Conservation (phyloP, 1,140 invertebrate genomes). For the Drosophila punjabiensis region DNA sequence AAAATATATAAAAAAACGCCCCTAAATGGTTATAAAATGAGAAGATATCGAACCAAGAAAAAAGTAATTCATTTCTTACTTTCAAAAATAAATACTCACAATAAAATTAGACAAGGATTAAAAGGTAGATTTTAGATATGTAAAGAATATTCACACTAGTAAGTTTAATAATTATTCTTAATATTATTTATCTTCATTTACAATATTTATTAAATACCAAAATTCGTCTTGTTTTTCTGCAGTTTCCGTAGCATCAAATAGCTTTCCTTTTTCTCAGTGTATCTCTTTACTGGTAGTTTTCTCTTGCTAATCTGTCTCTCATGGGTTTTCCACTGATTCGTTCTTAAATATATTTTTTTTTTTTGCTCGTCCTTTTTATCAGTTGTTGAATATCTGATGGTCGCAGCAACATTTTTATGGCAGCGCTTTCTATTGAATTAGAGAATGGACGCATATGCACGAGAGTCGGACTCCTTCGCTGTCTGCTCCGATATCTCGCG, state of each 20-base stretch:
- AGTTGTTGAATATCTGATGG: conserved; percentile 74
- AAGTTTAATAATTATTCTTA: too few relatives aligned
- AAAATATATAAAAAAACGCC: background rate
- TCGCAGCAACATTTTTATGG: conserved; percentile 78
- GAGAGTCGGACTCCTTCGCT: conserved; percentile 33
- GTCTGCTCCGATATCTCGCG: conserved; percentile 46
- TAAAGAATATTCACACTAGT: too few relatives aligned
- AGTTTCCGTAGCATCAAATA: too few relatives aligned
- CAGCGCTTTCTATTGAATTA: conserved; percentile 68
- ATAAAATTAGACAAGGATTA: too few relatives aligned
- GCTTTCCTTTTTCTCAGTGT: conserved; percentile 33
- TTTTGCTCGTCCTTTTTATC: conserved; percentile 64
- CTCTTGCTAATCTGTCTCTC: conserved; percentile 71
- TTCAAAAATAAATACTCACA: too few relatives aligned
- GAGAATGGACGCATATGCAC: conserved; percentile 74
- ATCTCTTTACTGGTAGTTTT: conserved; percentile 12
- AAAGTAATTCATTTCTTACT: too few relatives aligned
- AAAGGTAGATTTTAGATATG: too few relatives aligned
- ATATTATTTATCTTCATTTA: too few relatives aligned
- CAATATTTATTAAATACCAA: too few relatives aligned
- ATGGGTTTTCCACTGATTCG: conserved; percentile 74
- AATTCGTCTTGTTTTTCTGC: too few relatives aligned
- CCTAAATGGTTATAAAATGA: background rate
- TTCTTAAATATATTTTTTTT: conserved; percentile 16
- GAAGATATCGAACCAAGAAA: too few relatives aligned